Evolutionary conservation across 2,888 invertebrate genomes (phyloP), one percentile per base, ranked within the genome.

Genomic region (Scrobipalpa costella): DNA sequence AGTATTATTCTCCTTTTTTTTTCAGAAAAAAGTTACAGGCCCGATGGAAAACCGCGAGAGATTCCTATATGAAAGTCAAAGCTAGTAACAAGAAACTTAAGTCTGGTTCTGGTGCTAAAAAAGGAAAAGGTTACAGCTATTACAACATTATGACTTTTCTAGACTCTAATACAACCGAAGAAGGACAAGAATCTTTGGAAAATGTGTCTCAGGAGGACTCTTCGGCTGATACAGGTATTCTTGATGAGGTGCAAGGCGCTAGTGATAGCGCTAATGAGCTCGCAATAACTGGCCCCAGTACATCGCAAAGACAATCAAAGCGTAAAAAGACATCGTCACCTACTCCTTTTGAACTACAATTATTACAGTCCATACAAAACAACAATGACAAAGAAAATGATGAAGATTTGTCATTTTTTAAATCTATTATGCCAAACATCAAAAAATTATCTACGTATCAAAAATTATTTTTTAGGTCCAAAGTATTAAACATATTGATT

Each of bases 391-490:
- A 49, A 3, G 9, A 17, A 3, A 9, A 49, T 49, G 49, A 49
- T 17, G 49, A 49, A 17, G 49, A 49, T 9, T 49, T 15, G 49
- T 49, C 49, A 15, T 49, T 49, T 9, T 49, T 49, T n/a, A 49
- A 7, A 9, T 49, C 49, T 7, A 2, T 49, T 15, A 49, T 49
- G 49, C 49, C 49, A 15, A 49, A 15, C 2, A 5, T 49, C 3
- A 49, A 17, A 49, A 49, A n/a, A 49, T 49, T 17, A 1, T 15
- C 15, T 49, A 49, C 15, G 8, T 49, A 7, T 49, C 49, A 49
- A 49, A 49, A 49, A 49, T 9, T 17, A 49, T 15, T 17, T 3
- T 49, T 49, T 49, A 15, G 49, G 2, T 49, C 49, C 3, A 49
- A 17, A 17, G 17, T 49, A 1, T 5, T 49, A 7, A 17, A 11